A percentile compares a stretch with the other conserved stretches of the same genome.
Conservation (phyloP, 2,888 invertebrate species). For the Prenolepis imparis region DNA sequence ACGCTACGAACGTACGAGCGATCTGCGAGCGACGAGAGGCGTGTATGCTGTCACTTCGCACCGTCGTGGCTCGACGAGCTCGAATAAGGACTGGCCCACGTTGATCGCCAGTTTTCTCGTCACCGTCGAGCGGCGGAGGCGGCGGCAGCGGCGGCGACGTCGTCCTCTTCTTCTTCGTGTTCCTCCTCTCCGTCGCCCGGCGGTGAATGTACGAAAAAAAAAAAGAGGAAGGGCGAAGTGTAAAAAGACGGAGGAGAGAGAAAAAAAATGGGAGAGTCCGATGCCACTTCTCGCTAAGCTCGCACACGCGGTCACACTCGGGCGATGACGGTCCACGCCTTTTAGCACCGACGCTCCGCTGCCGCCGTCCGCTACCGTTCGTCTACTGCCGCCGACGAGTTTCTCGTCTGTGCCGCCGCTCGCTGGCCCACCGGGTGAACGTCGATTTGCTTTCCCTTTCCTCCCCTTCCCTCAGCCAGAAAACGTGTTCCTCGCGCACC, state of each 20-base stretch:
- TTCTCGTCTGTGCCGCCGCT: slow-evolving; percentile 27
- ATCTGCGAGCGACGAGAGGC: not conserved
- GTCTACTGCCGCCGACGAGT: slow-evolving; percentile 33
- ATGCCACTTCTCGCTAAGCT: slow-evolving; percentile 32
- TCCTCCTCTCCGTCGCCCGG: slow-evolving; percentile 29
- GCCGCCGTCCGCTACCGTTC: slow-evolving; percentile 24
- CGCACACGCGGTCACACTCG: slow-evolving; percentile 77
- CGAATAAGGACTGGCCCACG: slow-evolving; percentile 60
- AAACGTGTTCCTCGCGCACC: slow-evolving; percentile 58
- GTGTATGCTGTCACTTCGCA: slow-evolving; percentile 20
- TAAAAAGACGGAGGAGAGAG: slow-evolving; percentile 17
- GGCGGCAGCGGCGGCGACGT: no score
- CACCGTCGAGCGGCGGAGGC: slow-evolving; percentile 48
- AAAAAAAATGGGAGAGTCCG: not conserved
- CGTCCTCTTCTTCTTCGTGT: slow-evolving; percentile 61
- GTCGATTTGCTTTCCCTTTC: slow-evolving; percentile 52
- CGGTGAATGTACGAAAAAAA: slow-evolving; percentile 21
- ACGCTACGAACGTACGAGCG: not conserved
- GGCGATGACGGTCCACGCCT: slow-evolving; percentile 77
- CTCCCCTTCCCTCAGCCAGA: slow-evolving; percentile 45
- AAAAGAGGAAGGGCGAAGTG: slow-evolving; percentile 46
- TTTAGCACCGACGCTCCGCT: slow-evolving; percentile 66
- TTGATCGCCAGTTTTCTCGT: slow-evolving; percentile 60
- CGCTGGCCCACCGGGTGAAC: slow-evolving; percentile 63
- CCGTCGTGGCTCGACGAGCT: slow-evolving; percentile 53